Evolutionary conservation across 64 coral and sea anemone genomes (phyloP), one percentile per base, ranked within the genome.

Genomic region (Anthopleura sola): DNA sequence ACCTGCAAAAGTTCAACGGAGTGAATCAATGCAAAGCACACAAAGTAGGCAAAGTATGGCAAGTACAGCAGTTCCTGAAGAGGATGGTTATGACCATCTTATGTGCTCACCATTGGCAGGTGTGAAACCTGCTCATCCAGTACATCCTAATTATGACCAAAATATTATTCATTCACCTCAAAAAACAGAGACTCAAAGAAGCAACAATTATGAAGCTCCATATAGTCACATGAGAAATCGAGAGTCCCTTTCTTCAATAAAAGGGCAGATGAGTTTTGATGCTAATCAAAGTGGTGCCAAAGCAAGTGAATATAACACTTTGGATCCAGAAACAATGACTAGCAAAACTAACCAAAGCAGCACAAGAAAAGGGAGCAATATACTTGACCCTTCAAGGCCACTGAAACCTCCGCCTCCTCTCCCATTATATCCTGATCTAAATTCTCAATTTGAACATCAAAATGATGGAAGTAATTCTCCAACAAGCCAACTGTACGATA

Each of bases 121-220:
- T 32, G 28, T 60, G 10, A 56, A 49, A 20, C 82, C 82, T 54
- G 32, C 14, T 10, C 90, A 92, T 49, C 78, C 78, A 75, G 47
- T 78, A 29, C 90, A 92, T 51, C 90, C 90, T 46, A 83, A 92
- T 74, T 92, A 92, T 83, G 82, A 92, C 60, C 90, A 92, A 74
- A 81, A 86, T 56, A 75, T 87, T 79, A 6, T 83, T 12, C 36
- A 36, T 49, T 33, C 82, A 1, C 23, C 44, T 33, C 24, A 87
- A 75, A 87, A 57, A 36, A 39, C 18, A 66, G 56, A 55, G 48
- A 20, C 18, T 9, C n/a, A 23, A 60, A 34, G 54, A 36, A 60
- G 90, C 80, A 84, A 88, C 38, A 82, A 82, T 37, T 97, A 97
- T 92, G 90, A 90, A 14, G 85, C 94, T 34, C 94, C 94, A 28